A percentile compares a stretch with the other conserved stretches of the same genome.
Evolutionary conservation across 1,140 invertebrate species (phyloP).

Genomic region (Drosophila rhopaloa): DNA sequence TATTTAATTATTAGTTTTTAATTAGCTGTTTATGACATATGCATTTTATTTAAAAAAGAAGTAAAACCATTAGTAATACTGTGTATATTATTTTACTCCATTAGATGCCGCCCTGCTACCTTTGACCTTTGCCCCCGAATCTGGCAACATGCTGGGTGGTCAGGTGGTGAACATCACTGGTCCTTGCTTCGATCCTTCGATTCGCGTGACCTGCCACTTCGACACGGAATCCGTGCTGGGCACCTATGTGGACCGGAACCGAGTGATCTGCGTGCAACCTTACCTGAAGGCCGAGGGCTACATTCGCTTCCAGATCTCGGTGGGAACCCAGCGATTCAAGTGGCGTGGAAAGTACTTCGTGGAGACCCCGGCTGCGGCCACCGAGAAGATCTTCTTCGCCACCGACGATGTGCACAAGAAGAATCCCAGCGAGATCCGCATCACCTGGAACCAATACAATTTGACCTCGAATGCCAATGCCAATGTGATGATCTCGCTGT

Average conservation of each 20-base stretch:
- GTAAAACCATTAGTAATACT: too few species aligned
- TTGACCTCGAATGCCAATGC: conserved; percentile 92
- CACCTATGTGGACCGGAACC: conserved; percentile 90
- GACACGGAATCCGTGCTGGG: conserved; percentile 91
- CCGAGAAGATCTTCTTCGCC: conserved; percentile 93
- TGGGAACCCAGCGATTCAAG: conserved; percentile 92
- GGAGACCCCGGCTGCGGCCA: conserved; percentile 93
- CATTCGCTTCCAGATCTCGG: conserved; percentile 93
- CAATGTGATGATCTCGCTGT: conserved; percentile 91
- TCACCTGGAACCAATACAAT: conserved; percentile 93
- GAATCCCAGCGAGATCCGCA: conserved; percentile 89
- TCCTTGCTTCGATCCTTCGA: conserved; percentile 92
- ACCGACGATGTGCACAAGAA: conserved; percentile 90
- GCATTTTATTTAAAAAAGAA: too few species aligned
- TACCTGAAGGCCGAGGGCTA: conserved; percentile 96
- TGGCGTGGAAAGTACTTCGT: conserved; percentile 97
- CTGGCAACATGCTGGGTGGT: conserved; percentile 93
- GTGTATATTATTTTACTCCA: not conserved
- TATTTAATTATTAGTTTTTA: too few species aligned
- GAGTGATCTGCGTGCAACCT: conserved; percentile 95
- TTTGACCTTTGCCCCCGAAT: conserved; percentile 95
- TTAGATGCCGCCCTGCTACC: conserved; percentile 91
- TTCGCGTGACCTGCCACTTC: conserved; percentile 92
- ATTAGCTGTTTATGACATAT: too few species aligned
- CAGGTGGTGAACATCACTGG: conserved; percentile 98